A percentile compares a stretch with the other conserved stretches of the same genome.
Evolutionary conservation across 2,797 vertebrate species (phyloP).

Genomic region (Setipinna tenuifilis): DNA sequence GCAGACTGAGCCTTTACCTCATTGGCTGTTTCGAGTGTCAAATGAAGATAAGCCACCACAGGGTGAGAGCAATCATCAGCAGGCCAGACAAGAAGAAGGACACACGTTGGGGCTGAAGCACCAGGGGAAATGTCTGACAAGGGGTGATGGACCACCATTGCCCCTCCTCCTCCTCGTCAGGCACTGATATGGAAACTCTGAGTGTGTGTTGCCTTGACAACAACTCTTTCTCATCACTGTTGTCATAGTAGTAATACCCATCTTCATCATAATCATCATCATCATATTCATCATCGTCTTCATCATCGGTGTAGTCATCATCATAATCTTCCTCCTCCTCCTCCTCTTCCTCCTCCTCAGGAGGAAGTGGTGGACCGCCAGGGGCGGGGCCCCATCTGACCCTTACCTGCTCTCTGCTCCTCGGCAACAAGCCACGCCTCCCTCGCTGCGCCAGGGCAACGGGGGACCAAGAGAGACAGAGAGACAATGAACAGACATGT

Average conservation of each 20-base stretch:
- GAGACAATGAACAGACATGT: conserved; percentile 88
- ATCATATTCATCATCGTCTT: neutral
- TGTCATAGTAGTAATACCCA: conserved; percentile 29
- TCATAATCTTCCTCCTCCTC: conserved; percentile 57
- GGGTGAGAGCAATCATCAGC: conserved; percentile 80
- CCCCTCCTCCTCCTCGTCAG: conserved; percentile 69
- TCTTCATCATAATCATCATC: conserved; percentile 26
- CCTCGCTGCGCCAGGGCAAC: conserved; percentile 83
- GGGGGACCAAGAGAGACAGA: conserved; percentile 93
- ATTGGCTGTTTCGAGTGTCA: conserved; percentile 60
- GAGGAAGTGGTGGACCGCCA: conserved; percentile 64
- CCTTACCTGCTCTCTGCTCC: conserved; percentile 84
- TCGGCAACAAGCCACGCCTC: conserved; percentile 81
- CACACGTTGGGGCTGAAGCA: conserved; percentile 75
- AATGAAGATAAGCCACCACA: conserved; percentile 89
- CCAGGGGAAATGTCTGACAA: conserved; percentile 75
- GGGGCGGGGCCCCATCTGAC: conserved; percentile 74
- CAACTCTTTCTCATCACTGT: conserved; percentile 52
- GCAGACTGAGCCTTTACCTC: neutral
- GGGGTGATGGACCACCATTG: conserved; percentile 60
- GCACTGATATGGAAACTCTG: conserved; percentile 84
- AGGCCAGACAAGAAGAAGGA: conserved; percentile 86
- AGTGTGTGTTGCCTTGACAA: conserved; percentile 70
- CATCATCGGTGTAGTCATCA: neutral
- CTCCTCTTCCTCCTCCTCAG: conserved; percentile 67